Evolutionary conservation across 2,113 vertebrate genomes (phyloP), one percentile per base, ranked within the genome.

Genomic region (Nettapus auritus): DNA sequence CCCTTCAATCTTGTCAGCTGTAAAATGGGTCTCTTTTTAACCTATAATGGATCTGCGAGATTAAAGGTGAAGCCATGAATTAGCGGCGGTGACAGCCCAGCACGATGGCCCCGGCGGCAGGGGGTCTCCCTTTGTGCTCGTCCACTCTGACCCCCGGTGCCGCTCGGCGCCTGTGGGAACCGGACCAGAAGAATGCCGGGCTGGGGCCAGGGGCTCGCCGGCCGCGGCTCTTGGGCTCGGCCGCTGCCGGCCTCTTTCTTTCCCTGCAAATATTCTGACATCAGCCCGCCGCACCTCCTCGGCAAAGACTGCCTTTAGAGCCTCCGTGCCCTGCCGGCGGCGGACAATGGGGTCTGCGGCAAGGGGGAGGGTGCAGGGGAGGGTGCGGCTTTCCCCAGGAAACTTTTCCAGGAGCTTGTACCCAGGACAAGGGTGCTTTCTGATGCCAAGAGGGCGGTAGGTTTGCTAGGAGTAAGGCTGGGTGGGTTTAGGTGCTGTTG

Each of bases 31-130:
- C 97, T 98, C 97, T 97, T 98, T 98, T 98, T 97, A 97, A 97
- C 97, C 97, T 97, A 97, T 97, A 97, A 96, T 95, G 97, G 97
- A 97, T 96, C 97, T 95, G 94, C 29, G 93, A 97, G 98, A 98
- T 98, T 98, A 98, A 98, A 98, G 98, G 97, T 98, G 97, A 97
- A 97, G 97, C 96, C 97, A 95, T 97, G 98, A 98, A 97, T 97
- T 96, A 97, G 97, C 85, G 92, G 96, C 95, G 96, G 98, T 98
- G 98, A 98, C 98, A 97, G 97, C 97, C 92, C 96, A 96, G 98
- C 97, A 96, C 96, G 97, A 93, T 94, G 97, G 97, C 96, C 96
- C 64, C 92, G 60, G 92, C 97, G 90, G 97, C 96, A 96, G 98
- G 97, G 97, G 95, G 96, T 95, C 96, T 90, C 96, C 95, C 97